These are phyloP conservation scores for Spondyliosoma cantharus DNA, from an alignment of 2,797 vertebrate genomes.

Conservation along the genomic window DNA sequence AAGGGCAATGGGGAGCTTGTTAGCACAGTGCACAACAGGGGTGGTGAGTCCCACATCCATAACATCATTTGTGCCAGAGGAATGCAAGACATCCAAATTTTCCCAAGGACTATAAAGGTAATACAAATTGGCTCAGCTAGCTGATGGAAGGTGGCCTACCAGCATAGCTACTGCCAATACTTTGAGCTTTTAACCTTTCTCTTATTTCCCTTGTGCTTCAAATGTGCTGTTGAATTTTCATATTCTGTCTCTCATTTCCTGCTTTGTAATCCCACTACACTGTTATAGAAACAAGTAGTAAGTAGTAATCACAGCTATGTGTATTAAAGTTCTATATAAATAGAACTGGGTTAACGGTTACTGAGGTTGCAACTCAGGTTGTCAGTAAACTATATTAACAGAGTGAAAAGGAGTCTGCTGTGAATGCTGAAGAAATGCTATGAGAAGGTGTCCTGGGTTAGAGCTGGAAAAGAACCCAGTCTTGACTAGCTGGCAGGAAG, in stretches of 20 bases:
- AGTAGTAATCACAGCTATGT: not conserved
- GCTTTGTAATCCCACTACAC: not conserved
- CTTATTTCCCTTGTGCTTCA: not conserved
- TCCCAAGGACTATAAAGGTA: conserved; percentile 28
- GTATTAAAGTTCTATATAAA: not conserved
- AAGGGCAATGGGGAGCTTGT: conserved; percentile 64
- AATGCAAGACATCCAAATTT: conserved; percentile 42
- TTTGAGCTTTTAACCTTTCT: conserved; percentile 8
- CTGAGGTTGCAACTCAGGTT: not conserved
- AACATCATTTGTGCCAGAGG: conserved; percentile 48
- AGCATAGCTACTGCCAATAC: not conserved
- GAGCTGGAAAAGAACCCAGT: conserved; percentile 21
- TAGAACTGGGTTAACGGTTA: not conserved
- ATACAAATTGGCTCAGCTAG: conserved; percentile 39
- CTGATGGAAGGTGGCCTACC: conserved; percentile 13
- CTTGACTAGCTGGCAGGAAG: conserved; percentile 17
- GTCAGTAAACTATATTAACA: not conserved
- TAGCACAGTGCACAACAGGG: conserved; percentile 50
- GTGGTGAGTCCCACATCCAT: conserved; percentile 25
- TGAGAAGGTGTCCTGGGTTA: conserved; percentile 17
- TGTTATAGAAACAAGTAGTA: not conserved
- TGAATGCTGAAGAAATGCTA: conserved; percentile 13
- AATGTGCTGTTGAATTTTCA: conserved; percentile 10
- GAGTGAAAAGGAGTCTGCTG: not conserved
- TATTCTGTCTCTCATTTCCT: not conserved